Conservation (phyloP, 1,140 invertebrate species). For the Ectropis grisescens region DNA sequence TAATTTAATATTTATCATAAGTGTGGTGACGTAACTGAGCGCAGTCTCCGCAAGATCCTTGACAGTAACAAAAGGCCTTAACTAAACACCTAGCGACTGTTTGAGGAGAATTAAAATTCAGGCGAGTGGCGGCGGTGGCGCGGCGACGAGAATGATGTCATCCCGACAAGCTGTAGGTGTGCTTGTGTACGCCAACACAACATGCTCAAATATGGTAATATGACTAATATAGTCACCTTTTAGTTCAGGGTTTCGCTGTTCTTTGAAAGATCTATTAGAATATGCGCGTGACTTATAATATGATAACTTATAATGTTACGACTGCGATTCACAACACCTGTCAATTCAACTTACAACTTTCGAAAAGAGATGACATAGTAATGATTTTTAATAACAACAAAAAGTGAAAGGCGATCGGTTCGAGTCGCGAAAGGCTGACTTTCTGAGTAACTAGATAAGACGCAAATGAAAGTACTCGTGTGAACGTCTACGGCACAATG, state of each 20-base stretch:
- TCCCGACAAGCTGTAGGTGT: constrained; percentile 32
- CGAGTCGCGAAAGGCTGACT: constrained; percentile 31
- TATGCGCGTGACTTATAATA: too few relatives aligned
- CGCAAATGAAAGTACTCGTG: constrained; percentile 46
- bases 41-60: too few relatives aligned
- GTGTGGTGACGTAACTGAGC: too few relatives aligned
- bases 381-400: constrained; percentile 36
- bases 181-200: constrained; percentile 27
- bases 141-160: constrained; percentile 49
- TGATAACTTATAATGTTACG: neutral
- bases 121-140: constrained; percentile 15
- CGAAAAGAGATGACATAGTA: constrained; percentile 20
- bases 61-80: constrained; percentile 13
- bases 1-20: too few relatives aligned
- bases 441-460: constrained; percentile 47
- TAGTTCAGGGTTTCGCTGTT: constrained; percentile 24
- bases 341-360: constrained; percentile 19
- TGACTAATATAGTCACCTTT: constrained; percentile 43
- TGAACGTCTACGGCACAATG: constrained; percentile 28
- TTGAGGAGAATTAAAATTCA: constrained; percentile 50
- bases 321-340: constrained; percentile 2
- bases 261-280: too few relatives aligned
- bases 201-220: constrained; percentile 44
- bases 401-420: constrained; percentile 54
- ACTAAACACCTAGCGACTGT: constrained; percentile 16